Evolutionary conservation across 2,113 vertebrate species (phyloP), one percentile per base, ranked within the genome.

Genomic region (Colius striatus): DNA sequence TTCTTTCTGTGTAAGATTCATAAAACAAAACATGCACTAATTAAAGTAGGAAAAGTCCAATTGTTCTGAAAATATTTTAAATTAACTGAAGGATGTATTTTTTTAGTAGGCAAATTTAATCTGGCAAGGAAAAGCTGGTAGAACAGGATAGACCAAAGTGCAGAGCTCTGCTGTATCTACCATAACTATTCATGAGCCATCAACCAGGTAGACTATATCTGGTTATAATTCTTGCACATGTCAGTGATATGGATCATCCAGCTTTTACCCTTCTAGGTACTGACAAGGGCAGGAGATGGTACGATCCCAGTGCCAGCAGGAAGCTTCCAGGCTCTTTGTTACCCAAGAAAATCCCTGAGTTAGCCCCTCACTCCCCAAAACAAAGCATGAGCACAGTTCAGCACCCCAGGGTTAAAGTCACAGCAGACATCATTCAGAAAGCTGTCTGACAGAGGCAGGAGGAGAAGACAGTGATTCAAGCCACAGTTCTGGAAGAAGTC

Each of bases 161-260:
- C 71, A 83, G 78, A 90, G 23, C 43, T 67, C 63, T 93, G 60
- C 65, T 85, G 5, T 71, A 83, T 41, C 57, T 91, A 38, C 60
- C 57, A 81, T 90, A 95, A 95, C 94, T 96, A 88, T 93, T 94
- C 90, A 96, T 88, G 86, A 93, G 80, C 73, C 85, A 84, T 96
- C 90, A 95, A 10, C 82, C 60, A 86, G 48, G 34, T 45, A 88
- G 63, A 53, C 53, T 90, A 48, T 87, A 75, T 63, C 57, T 74
- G 93, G 76, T 71, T 93, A 68, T 84, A 92, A 90, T 74, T 94
- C 73, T 90, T 91, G 65, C 65, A 94, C 55, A 83, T 73, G 68
- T 92, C 85, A 89, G 16, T 74, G 45, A 71, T 71, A 83, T 38
- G 48, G 57, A 90, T 83, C 43, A 91, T 86, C 51, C 53, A 88